phyloP scores from a whole-genome alignment of 2,797 vertebrate species.

The Bradypus variegatus region DNA sequence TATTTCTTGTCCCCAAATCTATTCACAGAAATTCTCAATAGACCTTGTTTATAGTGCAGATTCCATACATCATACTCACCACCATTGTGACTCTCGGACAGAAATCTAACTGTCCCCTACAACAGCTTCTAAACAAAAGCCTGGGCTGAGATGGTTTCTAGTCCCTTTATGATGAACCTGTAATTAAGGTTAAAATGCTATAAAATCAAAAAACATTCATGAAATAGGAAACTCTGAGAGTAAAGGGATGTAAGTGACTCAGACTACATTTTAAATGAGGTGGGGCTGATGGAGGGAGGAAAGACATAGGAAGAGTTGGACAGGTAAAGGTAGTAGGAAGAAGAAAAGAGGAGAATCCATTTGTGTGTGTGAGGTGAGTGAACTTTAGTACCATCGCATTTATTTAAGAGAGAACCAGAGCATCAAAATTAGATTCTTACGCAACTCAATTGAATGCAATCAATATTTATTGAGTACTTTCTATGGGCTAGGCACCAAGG shows the following conservation, averaged over 20 bases:
- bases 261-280: not conserved
- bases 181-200: not conserved
- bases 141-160: not conserved
- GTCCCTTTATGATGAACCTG: not conserved
- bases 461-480: not conserved
- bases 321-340: not conserved
- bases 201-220: not conserved
- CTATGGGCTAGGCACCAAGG: not conserved
- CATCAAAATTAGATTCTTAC: not conserved
- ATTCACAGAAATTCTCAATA: not conserved
- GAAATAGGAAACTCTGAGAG: not conserved
- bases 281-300: not conserved
- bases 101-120: not conserved
- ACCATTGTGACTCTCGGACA: not conserved
- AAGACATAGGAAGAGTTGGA: not conserved
- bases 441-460: not conserved
- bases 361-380: not conserved
- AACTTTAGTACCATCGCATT: not conserved
- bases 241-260: not conserved
- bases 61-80: not conserved
- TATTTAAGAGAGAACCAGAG: not conserved
- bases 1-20: not conserved
- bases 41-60: not conserved
- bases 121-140: not conserved
- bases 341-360: not conserved